phyloP scores from a whole-genome alignment of 2,888 invertebrate genomes.

The Eucera pruinosa region DNA sequence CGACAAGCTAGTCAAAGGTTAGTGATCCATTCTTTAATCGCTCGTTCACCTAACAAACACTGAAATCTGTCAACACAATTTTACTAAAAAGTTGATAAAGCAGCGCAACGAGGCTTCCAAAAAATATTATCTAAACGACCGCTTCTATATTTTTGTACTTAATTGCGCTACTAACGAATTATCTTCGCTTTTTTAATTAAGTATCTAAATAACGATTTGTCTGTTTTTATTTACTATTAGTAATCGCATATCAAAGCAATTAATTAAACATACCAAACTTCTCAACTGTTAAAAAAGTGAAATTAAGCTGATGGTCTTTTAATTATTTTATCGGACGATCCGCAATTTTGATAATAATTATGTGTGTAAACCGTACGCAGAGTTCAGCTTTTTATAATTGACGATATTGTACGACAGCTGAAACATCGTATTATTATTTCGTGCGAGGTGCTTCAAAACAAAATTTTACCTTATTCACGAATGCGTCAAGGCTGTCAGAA shows the following conservation, averaged over 20 bases:
- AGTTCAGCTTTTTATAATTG: neutral
- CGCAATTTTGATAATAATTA: neutral
- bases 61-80: neutral
- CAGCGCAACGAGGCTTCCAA: no score
- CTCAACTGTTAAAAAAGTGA: neutral
- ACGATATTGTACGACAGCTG: neutral
- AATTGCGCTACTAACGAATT: neutral
- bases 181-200: neutral
- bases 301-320: neutral
- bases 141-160: neutral
- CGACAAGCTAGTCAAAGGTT: slow-evolving; percentile 86
- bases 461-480: slow-evolving; percentile 27
- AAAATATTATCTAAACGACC: neutral
- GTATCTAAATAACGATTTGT: neutral
- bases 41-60: neutral
- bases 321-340: neutral
- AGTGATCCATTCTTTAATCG: slow-evolving; percentile 65
- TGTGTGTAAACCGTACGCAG: neutral
- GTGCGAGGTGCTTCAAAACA: neutral
- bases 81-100: no score
- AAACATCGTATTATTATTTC: neutral
- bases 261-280: neutral
- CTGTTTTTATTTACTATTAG: neutral
- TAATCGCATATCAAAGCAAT: neutral
- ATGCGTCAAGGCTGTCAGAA: slow-evolving; percentile 31